A percentile compares a stretch with the other conserved stretches of the same genome.
Conservation (phyloP, 2,797 vertebrate genomes). For the Enteromius thamalakanensis region DNA sequence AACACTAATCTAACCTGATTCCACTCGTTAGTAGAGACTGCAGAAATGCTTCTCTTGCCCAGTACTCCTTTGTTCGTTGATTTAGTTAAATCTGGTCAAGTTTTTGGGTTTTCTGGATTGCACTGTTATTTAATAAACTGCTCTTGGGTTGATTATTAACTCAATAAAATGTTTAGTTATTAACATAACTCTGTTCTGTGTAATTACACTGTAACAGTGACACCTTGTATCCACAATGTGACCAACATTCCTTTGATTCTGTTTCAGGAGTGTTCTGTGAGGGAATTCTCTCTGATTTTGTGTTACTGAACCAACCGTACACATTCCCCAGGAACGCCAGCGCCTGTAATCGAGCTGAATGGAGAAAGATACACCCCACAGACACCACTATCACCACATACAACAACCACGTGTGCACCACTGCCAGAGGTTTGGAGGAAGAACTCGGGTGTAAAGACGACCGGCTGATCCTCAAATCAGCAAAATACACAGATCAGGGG, state of each 20-base stretch:
- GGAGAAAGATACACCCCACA: background rate
- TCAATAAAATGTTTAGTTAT: background rate
- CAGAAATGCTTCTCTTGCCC: no score
- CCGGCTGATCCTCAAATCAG: background rate
- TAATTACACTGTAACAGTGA: background rate
- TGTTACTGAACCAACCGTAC: background rate
- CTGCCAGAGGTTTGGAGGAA: fast-evolving
- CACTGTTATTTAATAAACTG: no score
- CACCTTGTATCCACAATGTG: background rate
- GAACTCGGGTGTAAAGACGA: background rate
- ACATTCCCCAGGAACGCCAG: background rate
- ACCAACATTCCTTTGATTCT: background rate
- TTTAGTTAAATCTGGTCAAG: no score
- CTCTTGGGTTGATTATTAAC: no score
- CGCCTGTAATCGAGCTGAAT: background rate
- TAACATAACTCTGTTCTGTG: background rate
- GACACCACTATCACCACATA: background rate
- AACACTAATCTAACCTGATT: no score
- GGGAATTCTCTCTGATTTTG: fast-evolving
- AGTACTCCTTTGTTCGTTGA: no score
- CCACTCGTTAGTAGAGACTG: no score
- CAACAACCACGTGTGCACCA: fast-evolving
- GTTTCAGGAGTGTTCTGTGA: background rate
- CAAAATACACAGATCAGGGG: background rate
- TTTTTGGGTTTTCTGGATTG: no score